phyloP scores from a whole-genome alignment of 1,140 invertebrate species.

The Apocrypta bakeri region DNA sequence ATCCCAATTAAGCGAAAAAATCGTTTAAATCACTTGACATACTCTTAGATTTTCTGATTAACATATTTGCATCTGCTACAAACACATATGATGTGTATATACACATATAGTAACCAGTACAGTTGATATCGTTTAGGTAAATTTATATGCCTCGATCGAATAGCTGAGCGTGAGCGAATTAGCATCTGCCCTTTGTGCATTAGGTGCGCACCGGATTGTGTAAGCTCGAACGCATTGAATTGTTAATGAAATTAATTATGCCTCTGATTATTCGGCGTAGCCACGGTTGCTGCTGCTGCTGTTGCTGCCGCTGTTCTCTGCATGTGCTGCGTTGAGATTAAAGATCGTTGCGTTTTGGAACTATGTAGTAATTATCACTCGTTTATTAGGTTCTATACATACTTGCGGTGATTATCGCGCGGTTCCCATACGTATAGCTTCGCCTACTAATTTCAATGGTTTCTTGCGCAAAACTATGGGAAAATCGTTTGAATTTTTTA shows the following conservation, averaged over 20 bases:
- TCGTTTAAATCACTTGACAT: no score
- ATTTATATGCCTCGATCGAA: not conserved
- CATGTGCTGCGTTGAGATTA: not conserved
- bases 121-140: not conserved
- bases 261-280: not conserved
- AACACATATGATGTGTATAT: no score
- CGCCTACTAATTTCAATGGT: not conserved
- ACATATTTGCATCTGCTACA: no score
- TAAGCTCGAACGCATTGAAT: not conserved
- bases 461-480: no score
- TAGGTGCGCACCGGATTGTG: not conserved
- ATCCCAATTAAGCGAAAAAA: no score
- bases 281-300: no score
- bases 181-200: not conserved
- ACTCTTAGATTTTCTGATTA: no score
- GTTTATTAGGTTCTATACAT: not conserved
- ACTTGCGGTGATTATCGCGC: not conserved
- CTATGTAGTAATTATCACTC: not conserved
- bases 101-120: no score
- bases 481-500: not conserved
- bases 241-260: conserved; percentile 20
- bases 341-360: not conserved
- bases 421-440: no score
- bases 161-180: not conserved
- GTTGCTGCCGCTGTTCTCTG: no score